A percentile compares a stretch with the other conserved stretches of the same genome.
These are phyloP conservation scores for Rhorus exstirpatorius DNA, from an alignment of 2,888 invertebrate species.

Conservation along the genomic window DNA sequence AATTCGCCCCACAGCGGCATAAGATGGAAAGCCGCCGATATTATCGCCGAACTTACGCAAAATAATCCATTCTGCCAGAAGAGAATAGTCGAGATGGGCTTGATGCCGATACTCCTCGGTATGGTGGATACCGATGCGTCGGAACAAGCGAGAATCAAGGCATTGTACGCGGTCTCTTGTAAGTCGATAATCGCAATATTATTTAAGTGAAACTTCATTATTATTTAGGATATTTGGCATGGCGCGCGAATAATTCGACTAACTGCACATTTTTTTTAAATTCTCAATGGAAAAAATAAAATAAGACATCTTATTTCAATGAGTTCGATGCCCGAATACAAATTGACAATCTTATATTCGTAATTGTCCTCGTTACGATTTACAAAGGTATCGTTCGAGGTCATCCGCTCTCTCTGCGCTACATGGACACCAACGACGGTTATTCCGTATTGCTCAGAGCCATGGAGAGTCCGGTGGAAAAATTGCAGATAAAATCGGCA, in stretches of 20 bases:
- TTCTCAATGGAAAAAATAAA: too few species aligned
- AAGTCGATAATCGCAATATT: constrained; percentile 83
- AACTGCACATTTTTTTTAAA: too few species aligned
- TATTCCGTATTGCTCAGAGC: constrained; percentile 89
- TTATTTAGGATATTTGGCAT: too few species aligned
- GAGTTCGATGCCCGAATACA: too few species aligned
- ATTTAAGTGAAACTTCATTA: too few species aligned
- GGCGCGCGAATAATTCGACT: too few species aligned
- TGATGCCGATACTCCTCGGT: constrained; percentile 89
- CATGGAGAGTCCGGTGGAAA: constrained; percentile 88
- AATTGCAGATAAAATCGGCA: constrained; percentile 90
- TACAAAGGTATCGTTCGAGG: constrained; percentile 89
- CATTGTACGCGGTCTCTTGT: constrained; percentile 94
- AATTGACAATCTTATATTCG: not conserved
- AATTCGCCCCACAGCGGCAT: constrained; percentile 89
- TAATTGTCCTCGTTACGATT: not conserved
- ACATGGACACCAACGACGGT: constrained; percentile 90
- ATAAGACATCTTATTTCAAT: too few species aligned
- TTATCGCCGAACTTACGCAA: constrained; percentile 93
- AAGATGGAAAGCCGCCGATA: constrained; percentile 89
- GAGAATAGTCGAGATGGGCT: constrained; percentile 89
- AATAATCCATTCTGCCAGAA: constrained; percentile 95
- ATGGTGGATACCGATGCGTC: constrained; percentile 88
- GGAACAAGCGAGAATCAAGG: constrained; percentile 89
- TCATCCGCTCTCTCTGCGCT: constrained; percentile 88